These are phyloP conservation scores for Phrynocephalus guinanensis DNA, from an alignment of 2,797 vertebrate genomes.

Conservation along the genomic window DNA sequence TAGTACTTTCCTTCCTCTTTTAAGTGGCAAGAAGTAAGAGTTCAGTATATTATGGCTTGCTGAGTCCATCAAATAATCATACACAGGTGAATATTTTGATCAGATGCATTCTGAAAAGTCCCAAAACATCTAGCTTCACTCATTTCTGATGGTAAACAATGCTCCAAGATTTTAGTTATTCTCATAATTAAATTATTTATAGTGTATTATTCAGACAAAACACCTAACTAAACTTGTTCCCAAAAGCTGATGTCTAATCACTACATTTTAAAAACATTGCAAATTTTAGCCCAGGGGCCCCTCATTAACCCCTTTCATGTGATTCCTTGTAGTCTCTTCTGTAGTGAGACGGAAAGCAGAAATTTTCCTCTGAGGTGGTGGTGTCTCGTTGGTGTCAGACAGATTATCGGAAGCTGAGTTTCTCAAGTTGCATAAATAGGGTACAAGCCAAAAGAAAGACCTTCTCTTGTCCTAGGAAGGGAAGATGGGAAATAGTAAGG, in stretches of 20 bases:
- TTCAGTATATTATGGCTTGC: background rate
- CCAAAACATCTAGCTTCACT: background rate
- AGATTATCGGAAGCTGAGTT: conserved; percentile 69
- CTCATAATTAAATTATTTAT: conserved; percentile 10
- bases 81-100: background rate
- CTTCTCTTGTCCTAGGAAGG: conserved; percentile 78
- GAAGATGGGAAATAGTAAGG: conserved; percentile 74
- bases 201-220: conserved; percentile 34
- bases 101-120: background rate
- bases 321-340: conserved; percentile 70
- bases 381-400: conserved; percentile 65
- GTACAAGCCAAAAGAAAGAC: conserved; percentile 78
- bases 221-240: conserved; percentile 47
- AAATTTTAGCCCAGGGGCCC: conserved; percentile 74
- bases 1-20: background rate
- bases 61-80: background rate
- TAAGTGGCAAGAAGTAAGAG: background rate
- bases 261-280: conserved; percentile 72
- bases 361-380: conserved; percentile 65
- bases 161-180: background rate
- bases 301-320: conserved; percentile 68
- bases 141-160: background rate
- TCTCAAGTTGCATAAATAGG: conserved; percentile 75
- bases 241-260: background rate
- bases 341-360: conserved; percentile 67